phyloP scores from a whole-genome alignment of 2,113 vertebrate species.

The cat (Felis catus) region DNA sequence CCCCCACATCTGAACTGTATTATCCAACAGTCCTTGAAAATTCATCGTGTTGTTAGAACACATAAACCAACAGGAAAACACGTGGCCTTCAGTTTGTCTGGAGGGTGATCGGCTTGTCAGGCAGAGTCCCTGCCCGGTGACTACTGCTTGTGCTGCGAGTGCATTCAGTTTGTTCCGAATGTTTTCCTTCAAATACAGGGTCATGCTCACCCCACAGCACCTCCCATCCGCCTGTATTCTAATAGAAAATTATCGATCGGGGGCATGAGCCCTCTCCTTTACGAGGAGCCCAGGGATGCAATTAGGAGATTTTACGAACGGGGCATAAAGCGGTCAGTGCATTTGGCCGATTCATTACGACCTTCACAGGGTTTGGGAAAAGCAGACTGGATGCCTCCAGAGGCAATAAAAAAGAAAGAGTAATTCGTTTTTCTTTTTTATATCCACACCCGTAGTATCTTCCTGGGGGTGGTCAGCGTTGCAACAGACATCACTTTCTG shows the following conservation, averaged over 20 bases:
- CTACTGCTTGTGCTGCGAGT: constrained; percentile 8
- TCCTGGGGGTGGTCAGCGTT: too few relatives aligned
- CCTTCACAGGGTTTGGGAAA: neutral
- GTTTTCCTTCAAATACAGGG: constrained; percentile 46
- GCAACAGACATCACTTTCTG: accelerated
- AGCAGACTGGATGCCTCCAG: neutral
- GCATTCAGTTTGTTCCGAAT: neutral
- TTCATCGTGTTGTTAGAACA: neutral
- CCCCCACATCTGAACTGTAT: neutral
- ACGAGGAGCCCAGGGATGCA: neutral
- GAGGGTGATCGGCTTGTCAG: constrained; percentile 53
- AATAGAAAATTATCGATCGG: neutral
- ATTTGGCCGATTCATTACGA: neutral
- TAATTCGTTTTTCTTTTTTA: accelerated
- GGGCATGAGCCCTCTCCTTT: neutral
- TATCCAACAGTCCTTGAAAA: neutral
- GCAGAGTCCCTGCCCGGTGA: constrained; percentile 54
- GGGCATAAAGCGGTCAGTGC: neutral
- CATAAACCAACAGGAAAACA: neutral
- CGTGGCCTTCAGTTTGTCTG: neutral
- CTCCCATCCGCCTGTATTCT: neutral
- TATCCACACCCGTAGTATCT: neutral
- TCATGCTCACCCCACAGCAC: neutral
- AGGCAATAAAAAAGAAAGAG: neutral
- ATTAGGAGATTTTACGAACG: neutral